Evolutionary conservation across 2,113 vertebrate genomes (phyloP).

Genomic region (Cryptotis parvus): DNA sequence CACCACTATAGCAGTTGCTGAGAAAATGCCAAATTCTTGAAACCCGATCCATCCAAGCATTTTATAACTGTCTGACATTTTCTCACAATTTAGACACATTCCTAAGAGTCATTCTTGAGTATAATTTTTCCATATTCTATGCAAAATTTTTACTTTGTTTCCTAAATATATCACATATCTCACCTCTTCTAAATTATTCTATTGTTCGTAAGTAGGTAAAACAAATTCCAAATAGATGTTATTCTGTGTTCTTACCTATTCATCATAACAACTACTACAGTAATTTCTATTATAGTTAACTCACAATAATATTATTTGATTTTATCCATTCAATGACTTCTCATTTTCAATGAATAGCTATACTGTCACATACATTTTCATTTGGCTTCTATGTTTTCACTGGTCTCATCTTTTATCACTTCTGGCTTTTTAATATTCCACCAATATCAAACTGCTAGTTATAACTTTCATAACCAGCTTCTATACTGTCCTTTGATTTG

Average conservation of each 20-base stretch:
- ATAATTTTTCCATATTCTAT: not conserved
- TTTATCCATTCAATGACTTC: not conserved
- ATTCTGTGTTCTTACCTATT: not conserved
- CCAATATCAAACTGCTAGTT: slow-evolving; percentile 3
- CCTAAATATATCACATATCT: too few species aligned
- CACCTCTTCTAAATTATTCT: not conserved
- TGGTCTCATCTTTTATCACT: not conserved
- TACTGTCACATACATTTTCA: not conserved
- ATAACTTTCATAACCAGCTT: not conserved
- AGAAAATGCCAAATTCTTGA: not conserved
- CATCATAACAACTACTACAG: not conserved
- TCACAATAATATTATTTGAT: not conserved
- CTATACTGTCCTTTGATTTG: not conserved
- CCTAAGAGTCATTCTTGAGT: not conserved
- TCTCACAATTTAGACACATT: too few species aligned
- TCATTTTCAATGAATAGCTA: not conserved
- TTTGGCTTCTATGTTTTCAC: not conserved
- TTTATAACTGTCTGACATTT: not conserved
- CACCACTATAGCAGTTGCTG: not conserved
- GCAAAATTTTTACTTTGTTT: not conserved
- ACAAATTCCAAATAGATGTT: not conserved
- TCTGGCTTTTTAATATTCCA: slow-evolving; percentile 5
- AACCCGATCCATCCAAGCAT: not conserved
- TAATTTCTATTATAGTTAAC: not conserved
- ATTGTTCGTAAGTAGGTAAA: not conserved